Percentiles rank a stretch among this genome's conserved stretches.
phyloP scores from a whole-genome alignment of 2,797 vertebrate genomes.

The Pipistrellus pygmaeus region DNA sequence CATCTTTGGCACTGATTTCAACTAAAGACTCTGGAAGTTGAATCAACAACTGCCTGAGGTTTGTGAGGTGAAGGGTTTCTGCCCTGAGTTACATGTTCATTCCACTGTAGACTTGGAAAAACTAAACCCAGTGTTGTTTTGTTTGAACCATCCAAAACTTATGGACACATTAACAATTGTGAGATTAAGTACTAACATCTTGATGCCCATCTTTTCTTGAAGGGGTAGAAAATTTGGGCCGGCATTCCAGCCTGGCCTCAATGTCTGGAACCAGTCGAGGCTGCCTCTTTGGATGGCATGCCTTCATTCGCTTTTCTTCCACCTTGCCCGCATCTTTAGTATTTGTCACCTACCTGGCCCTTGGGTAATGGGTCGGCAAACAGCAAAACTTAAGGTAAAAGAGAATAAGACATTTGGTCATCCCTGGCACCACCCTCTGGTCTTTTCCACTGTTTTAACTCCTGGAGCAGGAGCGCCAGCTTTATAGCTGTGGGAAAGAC shows the following conservation, averaged over 20 bases:
- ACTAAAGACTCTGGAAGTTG: neutral
- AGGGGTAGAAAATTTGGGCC: neutral
- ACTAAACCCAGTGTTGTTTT: neutral
- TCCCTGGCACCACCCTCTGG: neutral
- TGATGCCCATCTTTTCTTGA: neutral
- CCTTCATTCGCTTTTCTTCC: neutral
- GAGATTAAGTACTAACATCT: neutral
- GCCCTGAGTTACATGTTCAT: neutral
- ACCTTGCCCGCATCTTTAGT: neutral
- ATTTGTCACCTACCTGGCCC: neutral
- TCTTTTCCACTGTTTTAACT: neutral
- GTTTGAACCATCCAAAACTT: neutral
- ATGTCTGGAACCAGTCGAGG: neutral
- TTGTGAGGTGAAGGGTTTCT: neutral
- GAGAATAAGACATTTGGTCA: neutral
- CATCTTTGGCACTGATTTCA: neutral
- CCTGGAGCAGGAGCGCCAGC: neutral
- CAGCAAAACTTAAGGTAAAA: neutral
- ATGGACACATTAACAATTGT: neutral
- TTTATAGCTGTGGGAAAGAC: neutral
- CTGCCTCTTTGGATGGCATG: neutral
- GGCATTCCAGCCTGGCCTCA: fast-evolving
- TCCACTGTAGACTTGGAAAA: neutral
- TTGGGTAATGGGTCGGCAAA: neutral
- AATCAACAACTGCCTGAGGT: neutral